phyloP scores from a whole-genome alignment of 2,888 invertebrate species.

The Rhamnusium bicolor region DNA sequence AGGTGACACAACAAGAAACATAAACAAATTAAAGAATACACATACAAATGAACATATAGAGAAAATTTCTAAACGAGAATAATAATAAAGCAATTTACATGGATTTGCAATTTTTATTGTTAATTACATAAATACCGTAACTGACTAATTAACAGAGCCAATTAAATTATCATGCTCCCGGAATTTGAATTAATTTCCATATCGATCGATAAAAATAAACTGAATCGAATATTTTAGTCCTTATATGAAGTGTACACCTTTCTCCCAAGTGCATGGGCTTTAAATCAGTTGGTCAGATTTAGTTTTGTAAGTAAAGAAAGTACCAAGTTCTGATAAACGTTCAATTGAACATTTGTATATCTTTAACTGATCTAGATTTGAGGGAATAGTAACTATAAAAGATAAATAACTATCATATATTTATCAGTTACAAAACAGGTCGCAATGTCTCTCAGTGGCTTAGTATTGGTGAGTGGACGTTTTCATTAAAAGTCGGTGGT shows the following conservation, averaged over 20 bases:
- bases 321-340: conserved; percentile 17
- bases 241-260: conserved; percentile 22
- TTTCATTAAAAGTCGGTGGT: conserved; percentile 1
- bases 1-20: conserved; percentile 5
- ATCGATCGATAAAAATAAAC: conserved; percentile 1
- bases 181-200: conserved; percentile 24
- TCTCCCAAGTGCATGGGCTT: conserved; percentile 32
- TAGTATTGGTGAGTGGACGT: conserved; percentile 35
- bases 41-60: neutral
- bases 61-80: neutral
- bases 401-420: conserved; percentile 37
- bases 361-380: conserved; percentile 33
- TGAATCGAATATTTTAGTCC: conserved; percentile 1
- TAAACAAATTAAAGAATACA: conserved; percentile 1
- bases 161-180: conserved; percentile 16
- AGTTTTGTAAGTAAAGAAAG: conserved; percentile 28
- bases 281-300: conserved; percentile 25
- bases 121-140: neutral
- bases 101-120: neutral
- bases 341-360: conserved; percentile 32
- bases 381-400: conserved; percentile 35
- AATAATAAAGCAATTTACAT: conserved; percentile 6
- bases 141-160: conserved; percentile 14
- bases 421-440: conserved; percentile 38
- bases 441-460: conserved; percentile 40